phyloP scores from a whole-genome alignment of 2,113 vertebrate genomes.

The Elephantulus edwardii region DNA sequence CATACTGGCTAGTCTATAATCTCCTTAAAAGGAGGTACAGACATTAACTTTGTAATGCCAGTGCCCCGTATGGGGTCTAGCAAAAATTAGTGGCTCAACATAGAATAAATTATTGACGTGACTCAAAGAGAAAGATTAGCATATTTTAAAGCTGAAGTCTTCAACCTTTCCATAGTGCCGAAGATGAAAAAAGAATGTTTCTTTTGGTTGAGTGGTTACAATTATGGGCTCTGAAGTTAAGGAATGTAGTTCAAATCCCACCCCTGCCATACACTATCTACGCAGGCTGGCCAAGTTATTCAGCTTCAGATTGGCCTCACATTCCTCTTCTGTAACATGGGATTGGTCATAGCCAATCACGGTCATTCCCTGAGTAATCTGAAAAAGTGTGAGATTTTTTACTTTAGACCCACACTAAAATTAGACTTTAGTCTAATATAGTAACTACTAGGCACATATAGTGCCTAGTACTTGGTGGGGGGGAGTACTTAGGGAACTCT shows the following conservation, averaged over 20 bases:
- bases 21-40: background rate
- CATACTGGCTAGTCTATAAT: background rate
- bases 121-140: background rate
- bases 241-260: background rate
- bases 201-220: background rate
- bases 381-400: background rate
- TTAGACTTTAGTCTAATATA: rapidly evolving
- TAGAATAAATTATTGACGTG: background rate
- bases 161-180: background rate
- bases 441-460: background rate
- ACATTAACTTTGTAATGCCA: background rate
- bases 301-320: background rate
- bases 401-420: background rate
- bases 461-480: no score
- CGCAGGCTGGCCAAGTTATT: background rate
- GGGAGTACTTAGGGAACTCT: no score
- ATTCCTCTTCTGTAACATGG: background rate
- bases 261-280: no score
- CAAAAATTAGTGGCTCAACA: background rate
- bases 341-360: background rate
- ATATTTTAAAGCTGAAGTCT: background rate
- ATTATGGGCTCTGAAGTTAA: background rate
- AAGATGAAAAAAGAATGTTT: background rate
- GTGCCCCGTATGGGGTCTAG: background rate
- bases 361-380: background rate